Evolutionary conservation across 2,797 vertebrate genomes (phyloP).

Genomic region (Dendrocincla tyrannina): DNA sequence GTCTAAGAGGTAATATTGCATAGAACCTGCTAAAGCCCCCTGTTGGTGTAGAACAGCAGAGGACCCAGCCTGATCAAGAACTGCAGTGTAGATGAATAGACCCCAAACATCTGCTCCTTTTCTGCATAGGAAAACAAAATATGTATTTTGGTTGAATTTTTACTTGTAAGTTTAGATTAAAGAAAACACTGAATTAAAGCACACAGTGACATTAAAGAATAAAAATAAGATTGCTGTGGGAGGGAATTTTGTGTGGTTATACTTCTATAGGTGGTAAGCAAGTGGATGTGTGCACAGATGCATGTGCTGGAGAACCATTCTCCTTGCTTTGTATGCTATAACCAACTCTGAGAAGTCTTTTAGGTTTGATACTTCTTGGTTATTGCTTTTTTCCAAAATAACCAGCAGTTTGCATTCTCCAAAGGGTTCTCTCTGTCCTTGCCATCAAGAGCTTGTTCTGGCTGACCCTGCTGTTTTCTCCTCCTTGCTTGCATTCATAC

Average conservation of each 20-base stretch:
- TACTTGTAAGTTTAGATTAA: background rate
- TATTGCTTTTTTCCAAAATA: background rate
- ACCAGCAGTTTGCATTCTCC: background rate
- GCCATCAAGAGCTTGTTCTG: background rate
- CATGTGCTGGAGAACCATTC: background rate
- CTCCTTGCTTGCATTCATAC: background rate
- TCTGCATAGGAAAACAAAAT: background rate
- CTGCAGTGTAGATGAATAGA: background rate
- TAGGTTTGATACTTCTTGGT: background rate
- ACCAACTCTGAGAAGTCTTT: background rate
- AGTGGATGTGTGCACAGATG: background rate
- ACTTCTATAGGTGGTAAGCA: background rate
- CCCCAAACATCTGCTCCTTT: background rate
- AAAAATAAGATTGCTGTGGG: background rate
- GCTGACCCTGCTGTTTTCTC: background rate
- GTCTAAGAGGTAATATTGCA: background rate
- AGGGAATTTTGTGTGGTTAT: background rate
- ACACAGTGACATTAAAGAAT: background rate
- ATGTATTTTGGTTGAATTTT: background rate
- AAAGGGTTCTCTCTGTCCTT: background rate
- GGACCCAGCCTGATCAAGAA: background rate
- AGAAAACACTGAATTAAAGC: background rate
- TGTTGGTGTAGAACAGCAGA: background rate
- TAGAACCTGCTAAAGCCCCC: background rate
- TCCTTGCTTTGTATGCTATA: background rate